These are phyloP conservation scores for Siphlonurus alternatus DNA, from an alignment of 2,888 invertebrate genomes.

Conservation along the genomic window DNA sequence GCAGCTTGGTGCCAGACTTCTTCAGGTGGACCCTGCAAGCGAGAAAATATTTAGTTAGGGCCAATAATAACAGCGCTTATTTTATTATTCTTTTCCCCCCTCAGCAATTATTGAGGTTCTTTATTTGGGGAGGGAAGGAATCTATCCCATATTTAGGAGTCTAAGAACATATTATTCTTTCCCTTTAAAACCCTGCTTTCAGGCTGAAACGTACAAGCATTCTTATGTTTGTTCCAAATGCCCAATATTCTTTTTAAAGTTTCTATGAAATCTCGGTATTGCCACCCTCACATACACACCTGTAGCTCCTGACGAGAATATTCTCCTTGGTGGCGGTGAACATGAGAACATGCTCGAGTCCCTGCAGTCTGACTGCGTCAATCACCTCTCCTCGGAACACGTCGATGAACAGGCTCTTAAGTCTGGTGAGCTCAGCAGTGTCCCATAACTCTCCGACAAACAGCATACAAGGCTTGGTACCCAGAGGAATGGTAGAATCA, in stretches of 20 bases:
- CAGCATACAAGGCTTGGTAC: slow-evolving; percentile 77
- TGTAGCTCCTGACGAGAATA: slow-evolving; percentile 57
- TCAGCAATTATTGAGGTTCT: no score
- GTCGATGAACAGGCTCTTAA: slow-evolving; percentile 80
- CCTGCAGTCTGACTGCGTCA: slow-evolving; percentile 70
- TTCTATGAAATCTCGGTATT: no score
- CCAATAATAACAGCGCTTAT: not conserved
- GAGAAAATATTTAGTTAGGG: slow-evolving; percentile 24
- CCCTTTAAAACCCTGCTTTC: no score
- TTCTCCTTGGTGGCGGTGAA: slow-evolving; percentile 71
- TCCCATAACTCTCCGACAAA: slow-evolving; percentile 90
- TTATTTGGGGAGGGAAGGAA: no score
- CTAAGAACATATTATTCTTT: no score
- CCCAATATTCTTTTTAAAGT: no score
- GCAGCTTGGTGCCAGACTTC: slow-evolving; percentile 78
- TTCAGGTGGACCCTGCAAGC: slow-evolving; percentile 65
- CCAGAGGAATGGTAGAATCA: slow-evolving; percentile 51
- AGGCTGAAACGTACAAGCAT: no score
- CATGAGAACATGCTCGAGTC: slow-evolving; percentile 82
- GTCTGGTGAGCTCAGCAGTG: slow-evolving; percentile 56
- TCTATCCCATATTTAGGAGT: no score
- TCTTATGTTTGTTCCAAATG: no score
- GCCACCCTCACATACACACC: no score
- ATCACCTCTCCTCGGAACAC: slow-evolving; percentile 73
- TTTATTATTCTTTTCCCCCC: not conserved